phyloP scores from a whole-genome alignment of 2,888 invertebrate species.

The Drosophila putrida region DNA sequence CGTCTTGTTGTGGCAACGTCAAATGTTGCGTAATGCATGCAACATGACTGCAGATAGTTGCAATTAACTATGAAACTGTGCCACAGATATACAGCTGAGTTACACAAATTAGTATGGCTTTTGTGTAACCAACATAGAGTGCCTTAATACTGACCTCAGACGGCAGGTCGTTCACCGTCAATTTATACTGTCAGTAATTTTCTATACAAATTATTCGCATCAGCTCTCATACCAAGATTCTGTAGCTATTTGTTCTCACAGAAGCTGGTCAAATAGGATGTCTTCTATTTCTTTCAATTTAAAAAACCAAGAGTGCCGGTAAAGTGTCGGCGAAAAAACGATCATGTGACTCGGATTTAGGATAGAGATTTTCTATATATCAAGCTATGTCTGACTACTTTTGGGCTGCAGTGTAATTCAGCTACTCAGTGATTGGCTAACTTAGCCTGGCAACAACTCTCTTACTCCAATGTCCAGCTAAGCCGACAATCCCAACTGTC shows the following conservation, averaged over 20 bases:
- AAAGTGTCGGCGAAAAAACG: too few relatives aligned
- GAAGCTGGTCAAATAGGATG: too few relatives aligned
- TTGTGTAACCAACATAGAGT: slow-evolving; percentile 1
- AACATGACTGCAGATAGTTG: slow-evolving; percentile 65
- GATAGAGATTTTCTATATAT: neutral
- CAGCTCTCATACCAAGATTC: too few relatives aligned
- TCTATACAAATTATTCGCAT: too few relatives aligned
- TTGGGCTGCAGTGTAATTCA: slow-evolving; percentile 40
- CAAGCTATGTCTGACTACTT: slow-evolving; percentile 8
- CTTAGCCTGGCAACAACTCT: slow-evolving; percentile 16
- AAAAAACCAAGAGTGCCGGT: too few relatives aligned
- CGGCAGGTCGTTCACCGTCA: too few relatives aligned
- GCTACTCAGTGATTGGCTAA: slow-evolving; percentile 37
- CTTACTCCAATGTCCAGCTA: slow-evolving; percentile 31
- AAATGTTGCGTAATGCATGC: slow-evolving; percentile 74
- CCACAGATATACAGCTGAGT: slow-evolving; percentile 19
- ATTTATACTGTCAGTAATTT: too few relatives aligned
- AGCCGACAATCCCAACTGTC: slow-evolving; percentile 50
- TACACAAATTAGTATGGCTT: slow-evolving; percentile 23
- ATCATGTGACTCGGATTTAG: neutral
- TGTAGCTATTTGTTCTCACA: too few relatives aligned
- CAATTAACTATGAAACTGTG: slow-evolving; percentile 6
- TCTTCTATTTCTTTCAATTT: too few relatives aligned
- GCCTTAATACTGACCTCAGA: neutral
- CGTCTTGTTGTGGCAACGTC: slow-evolving; percentile 63